A percentile compares a stretch with the other conserved stretches of the same genome.
phyloP scores from a whole-genome alignment of 2,113 vertebrate species.

The Pituophis catenifer region DNA sequence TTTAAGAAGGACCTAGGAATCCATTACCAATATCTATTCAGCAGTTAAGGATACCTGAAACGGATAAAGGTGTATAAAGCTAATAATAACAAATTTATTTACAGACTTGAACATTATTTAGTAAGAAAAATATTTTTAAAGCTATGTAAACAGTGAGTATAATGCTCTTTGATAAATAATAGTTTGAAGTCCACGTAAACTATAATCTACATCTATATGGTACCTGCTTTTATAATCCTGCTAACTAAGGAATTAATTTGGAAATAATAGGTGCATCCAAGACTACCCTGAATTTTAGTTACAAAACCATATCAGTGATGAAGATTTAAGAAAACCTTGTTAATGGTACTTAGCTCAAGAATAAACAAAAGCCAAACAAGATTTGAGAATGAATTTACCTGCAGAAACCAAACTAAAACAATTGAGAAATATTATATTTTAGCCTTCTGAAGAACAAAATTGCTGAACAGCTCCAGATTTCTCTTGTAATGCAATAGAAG shows the following conservation, averaged over 20 bases:
- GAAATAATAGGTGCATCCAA: fast-evolving
- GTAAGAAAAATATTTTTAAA: constrained; percentile 41
- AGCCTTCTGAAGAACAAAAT: not conserved
- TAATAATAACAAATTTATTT: not conserved
- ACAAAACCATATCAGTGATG: not conserved
- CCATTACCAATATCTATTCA: not conserved
- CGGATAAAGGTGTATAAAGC: not conserved
- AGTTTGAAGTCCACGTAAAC: constrained; percentile 31
- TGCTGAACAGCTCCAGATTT: not conserved
- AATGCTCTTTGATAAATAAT: constrained; percentile 47
- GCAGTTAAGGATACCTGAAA: not conserved
- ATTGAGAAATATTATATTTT: no score
- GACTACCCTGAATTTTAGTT: fast-evolving
- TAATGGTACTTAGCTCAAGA: not conserved
- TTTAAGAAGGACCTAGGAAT: not conserved
- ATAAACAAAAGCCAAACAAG: not conserved
- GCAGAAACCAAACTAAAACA: not conserved
- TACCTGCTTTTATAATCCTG: not conserved
- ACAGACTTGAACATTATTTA: not conserved
- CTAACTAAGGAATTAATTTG: not conserved
- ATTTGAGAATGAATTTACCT: not conserved
- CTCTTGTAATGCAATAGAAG: not conserved
- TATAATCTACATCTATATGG: not conserved
- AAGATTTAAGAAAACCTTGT: not conserved
- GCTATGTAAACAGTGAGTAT: no score